Percentiles rank a stretch among this genome's conserved stretches.
Evolutionary conservation across 2,888 invertebrate species (phyloP).

Genomic region (Sceliomorpha sp.): DNA sequence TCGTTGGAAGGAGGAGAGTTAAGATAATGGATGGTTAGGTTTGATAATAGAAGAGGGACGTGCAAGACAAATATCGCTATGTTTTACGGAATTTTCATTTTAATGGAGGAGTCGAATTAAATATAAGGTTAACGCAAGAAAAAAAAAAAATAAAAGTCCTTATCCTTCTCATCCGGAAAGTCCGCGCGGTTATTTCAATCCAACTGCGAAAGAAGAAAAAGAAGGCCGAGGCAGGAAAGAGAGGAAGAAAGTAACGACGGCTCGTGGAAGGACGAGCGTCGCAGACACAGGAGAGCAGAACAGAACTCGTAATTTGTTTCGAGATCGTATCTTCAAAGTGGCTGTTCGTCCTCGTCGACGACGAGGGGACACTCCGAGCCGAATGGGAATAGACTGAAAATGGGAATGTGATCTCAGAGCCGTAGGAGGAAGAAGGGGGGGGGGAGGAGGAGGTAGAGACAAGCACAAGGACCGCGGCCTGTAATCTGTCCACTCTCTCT

Average conservation of each 20-base stretch:
- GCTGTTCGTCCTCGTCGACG: constrained; percentile 69
- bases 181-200: constrained; percentile 72
- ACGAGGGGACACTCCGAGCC: constrained; percentile 61
- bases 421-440: constrained; percentile 50
- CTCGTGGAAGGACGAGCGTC: constrained; percentile 34
- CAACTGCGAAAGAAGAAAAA: constrained; percentile 57
- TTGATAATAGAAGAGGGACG: too few relatives aligned
- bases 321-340: constrained; percentile 78
- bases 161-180: too few relatives aligned
- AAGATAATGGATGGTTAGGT: too few relatives aligned
- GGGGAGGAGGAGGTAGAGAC: too few relatives aligned
- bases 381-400: constrained; percentile 54
- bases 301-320: constrained; percentile 76
- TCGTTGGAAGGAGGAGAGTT: too few relatives aligned
- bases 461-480: constrained; percentile 54
- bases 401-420: constrained; percentile 50
- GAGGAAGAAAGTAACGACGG: constrained; percentile 27
- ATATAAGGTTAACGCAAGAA: too few relatives aligned
- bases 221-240: constrained; percentile 26
- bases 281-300: constrained; percentile 49
- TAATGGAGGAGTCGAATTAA: too few relatives aligned
- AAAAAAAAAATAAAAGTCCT: too few relatives aligned
- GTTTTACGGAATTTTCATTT: too few relatives aligned
- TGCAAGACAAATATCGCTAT: too few relatives aligned
- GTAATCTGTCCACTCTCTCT: constrained; percentile 63